Evolutionary conservation across 2,113 vertebrate species (phyloP), one percentile per base, ranked within the genome.

Genomic region (Pluvialis apricaria): DNA sequence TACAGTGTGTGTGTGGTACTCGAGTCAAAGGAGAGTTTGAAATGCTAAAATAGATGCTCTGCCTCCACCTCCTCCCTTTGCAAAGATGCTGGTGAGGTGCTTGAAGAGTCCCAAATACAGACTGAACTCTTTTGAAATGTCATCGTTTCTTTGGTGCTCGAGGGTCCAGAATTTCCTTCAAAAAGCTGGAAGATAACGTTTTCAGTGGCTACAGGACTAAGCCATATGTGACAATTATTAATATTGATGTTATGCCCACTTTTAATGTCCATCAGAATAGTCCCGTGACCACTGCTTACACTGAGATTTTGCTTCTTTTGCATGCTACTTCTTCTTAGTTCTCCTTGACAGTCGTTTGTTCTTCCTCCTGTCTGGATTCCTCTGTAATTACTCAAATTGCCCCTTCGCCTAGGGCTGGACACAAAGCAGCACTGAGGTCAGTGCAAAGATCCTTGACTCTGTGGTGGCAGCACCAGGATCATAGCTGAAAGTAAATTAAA

Each of bases 211-310:
- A 28, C 44, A 55, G 49, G 26, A 64, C 65, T 91, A 81, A 77
- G 25, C 40, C 44, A 21, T 68, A 58, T 1, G 1, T 47, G 34
- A 22, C 34, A 75, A 38, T 75, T 55, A 24, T 40, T 73, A 5
- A n/a, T 71, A 21, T 11, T 64, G 20, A 28, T 62, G 13, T 66
- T 61, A 38, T 61, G 10, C 10, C 25, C 5, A 34, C 31, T 12
- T 85, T 52, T 45, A 44, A 2, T 36, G 20, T 82, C 36, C 34
- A 11, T 71, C 52, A 54, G 40, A 65, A 49, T 15, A 91, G 11
- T 54, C 40, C 21, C 1, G 0, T 51, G 45, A 44, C 31, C 0
- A 1, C n/a, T 38, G 9, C 40, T 88, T 66, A 42, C 3, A 1
- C 0, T 55, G 57, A 51, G 34, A 29, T 85, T 82, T 80, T 85